Evolutionary conservation across 2,797 vertebrate species (phyloP), one percentile per base, ranked within the genome.

Genomic region (Odontamblyopus rebecca): DNA sequence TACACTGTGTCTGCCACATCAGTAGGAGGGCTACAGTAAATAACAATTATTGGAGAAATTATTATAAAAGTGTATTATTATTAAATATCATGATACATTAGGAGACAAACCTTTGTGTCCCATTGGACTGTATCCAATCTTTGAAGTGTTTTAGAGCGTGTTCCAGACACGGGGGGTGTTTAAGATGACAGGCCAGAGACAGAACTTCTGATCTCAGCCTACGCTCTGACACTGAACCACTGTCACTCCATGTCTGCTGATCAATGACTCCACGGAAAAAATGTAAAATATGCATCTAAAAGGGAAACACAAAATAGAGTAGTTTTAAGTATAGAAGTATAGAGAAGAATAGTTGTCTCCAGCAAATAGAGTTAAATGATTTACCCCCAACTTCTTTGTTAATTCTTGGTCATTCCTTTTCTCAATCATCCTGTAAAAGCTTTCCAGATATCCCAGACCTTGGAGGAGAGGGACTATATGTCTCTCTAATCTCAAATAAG

Each of bases 221-320:
- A 30, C 92, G 86, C 68, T 94, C 92, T 18, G 92, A 93, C 67
- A 91, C 66, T 0, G 92, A 91, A 69, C 93, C 94, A 4, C 68
- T 67, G 0, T 94, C 87, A 0, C 75, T 91, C 93, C 94, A 95
- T 0, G 87, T 92, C 89, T 96, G 94, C 67, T 56, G 89, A 88
- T 95, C 90, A 67, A 93, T 94, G 83, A 93, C 65, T 1, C 72
- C 80, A 71, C 89, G 87, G 88, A 95, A 95, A 88, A 94, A 94
- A 32, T 35, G 69, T 50, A 95, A 90, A 71, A 95, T 92, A 86
- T 94, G 92, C 41, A 2, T 76, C 94, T 94, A 80, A 60, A 50
- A 7, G 71, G 13, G 76, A 51, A 81, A 27, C 35, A 68, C 27
- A 79, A 48, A 86, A 64, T 27, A 60, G 9, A 63, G 29, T 67